phyloP scores from a whole-genome alignment of 1,140 invertebrate genomes.

The Cotesia typhae region DNA sequence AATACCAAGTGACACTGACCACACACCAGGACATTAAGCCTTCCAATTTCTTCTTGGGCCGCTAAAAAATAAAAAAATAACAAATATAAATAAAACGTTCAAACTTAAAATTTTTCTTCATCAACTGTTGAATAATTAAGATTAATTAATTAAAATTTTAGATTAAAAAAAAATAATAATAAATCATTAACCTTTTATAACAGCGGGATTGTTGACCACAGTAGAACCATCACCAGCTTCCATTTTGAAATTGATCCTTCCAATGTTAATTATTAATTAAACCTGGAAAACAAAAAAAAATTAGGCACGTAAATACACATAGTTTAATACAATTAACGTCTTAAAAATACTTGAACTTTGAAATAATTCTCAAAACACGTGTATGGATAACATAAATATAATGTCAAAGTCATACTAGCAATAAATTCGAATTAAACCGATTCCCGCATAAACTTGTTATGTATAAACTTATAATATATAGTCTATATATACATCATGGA shows the following conservation, averaged over 20 bases:
- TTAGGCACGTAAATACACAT: not conserved
- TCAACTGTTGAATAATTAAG: too few relatives aligned
- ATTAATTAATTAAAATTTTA: not conserved
- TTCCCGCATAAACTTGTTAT: conserved; percentile 46
- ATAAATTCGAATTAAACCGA: conserved; percentile 45
- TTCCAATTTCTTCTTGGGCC: conserved; percentile 77
- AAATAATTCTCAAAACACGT: not conserved
- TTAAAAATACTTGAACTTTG: not conserved
- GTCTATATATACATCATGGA: conserved; percentile 18
- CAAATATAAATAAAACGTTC: not conserved
- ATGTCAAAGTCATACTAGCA: not conserved
- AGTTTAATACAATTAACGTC: not conserved
- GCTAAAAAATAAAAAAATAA: conserved; percentile 62
- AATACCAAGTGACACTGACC: conserved; percentile 81
- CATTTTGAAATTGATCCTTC: conserved; percentile 47
- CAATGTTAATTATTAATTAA: conserved; percentile 1
- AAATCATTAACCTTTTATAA: conserved; percentile 70
- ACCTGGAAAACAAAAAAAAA: conserved; percentile 11
- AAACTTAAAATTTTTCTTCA: too few relatives aligned
- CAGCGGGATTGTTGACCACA: conserved; percentile 71
- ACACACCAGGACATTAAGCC: conserved; percentile 80
- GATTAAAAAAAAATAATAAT: conserved; percentile 34
- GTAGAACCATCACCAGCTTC: conserved; percentile 69
- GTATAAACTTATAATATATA: conserved; percentile 3
- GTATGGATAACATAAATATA: not conserved